Evolutionary conservation across 2,797 vertebrate genomes (phyloP), one percentile per base, ranked within the genome.

Genomic region (Dipus sagitta): DNA sequence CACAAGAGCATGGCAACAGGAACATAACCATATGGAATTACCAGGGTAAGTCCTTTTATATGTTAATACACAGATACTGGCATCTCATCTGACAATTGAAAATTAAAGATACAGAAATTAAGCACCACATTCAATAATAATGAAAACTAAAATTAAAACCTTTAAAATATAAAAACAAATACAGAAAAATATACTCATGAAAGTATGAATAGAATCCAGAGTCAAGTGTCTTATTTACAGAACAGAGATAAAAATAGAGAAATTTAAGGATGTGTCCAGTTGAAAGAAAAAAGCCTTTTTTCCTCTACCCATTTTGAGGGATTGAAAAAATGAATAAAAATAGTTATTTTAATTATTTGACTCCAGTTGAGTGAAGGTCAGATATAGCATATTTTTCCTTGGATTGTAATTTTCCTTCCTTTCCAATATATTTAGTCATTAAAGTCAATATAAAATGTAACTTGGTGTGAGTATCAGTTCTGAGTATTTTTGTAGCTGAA

Each of bases 361-460:
- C n/a, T 91, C 76, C 47, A 76, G 12, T 86, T 77, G 70, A 92
- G 34, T 34, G 93, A 86, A 32, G 1, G 32, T 62, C 67, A 72
- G 12, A 79, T 62, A 32, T 1, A 4, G 34, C 10, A 38, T 34
- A 30, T n/a, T 3, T 62, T 91, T 87, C 70, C 72, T 90, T 24
- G 88, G 26, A 75, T 3, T 80, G 10, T 74, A 47, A 65, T 54
- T 93, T 95, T 83, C 64, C n/a, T 95, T 88, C 62, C 26, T 32
- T 84, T 71, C 62, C 77, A 77, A 72, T 58, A 78, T 71, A 58
- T 68, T 79, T 47, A 47, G 26, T n/a, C 70, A 72, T 91, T 21
- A 90, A 88, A 76, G 68, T 83, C 47, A 67, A 3, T 42, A 18
- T 38, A 74, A 88, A 74, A 52, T 38, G 32, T 30, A 76, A 17